Percentiles rank a stretch among this genome's conserved stretches.
Conservation (phyloP, 2,113 vertebrate genomes). For the Chaetorhynchus papuensis region DNA sequence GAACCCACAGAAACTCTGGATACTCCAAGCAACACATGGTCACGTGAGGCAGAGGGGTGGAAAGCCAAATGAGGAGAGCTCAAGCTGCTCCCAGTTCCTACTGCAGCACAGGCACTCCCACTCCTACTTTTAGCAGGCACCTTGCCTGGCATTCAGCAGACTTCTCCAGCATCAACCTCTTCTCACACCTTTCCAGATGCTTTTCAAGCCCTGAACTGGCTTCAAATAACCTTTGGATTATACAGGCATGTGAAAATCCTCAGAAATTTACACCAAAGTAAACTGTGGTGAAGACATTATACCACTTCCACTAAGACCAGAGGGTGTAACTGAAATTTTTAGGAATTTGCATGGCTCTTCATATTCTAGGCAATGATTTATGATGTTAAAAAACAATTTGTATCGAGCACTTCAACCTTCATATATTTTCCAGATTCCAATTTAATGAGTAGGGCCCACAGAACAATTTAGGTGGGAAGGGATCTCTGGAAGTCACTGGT, state of each 20-base stretch:
- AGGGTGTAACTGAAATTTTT: neutral
- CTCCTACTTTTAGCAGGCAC: neutral
- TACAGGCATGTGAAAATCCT: neutral
- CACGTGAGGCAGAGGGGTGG: neutral
- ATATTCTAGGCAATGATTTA: neutral
- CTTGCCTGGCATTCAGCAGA: neutral
- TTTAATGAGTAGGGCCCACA: neutral
- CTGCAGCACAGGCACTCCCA: neutral
- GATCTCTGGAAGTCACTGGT: neutral
- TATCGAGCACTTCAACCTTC: neutral
- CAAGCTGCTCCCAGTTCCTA: neutral
- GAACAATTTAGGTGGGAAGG: neutral
- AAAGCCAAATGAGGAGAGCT: neutral
- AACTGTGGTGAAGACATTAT: neutral
- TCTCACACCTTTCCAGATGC: neutral
- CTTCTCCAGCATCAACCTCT: neutral
- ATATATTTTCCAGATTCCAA: neutral
- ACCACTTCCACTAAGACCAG: neutral
- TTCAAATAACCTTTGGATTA: neutral
- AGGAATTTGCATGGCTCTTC: neutral
- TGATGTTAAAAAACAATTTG: neutral
- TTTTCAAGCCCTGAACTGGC: neutral
- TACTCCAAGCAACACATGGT: accelerated
- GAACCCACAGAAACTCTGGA: neutral
- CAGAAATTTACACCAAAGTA: neutral